These are phyloP conservation scores for Opisthocomus hoazin DNA, from an alignment of 2,113 vertebrate genomes.

Conservation along the genomic window DNA sequence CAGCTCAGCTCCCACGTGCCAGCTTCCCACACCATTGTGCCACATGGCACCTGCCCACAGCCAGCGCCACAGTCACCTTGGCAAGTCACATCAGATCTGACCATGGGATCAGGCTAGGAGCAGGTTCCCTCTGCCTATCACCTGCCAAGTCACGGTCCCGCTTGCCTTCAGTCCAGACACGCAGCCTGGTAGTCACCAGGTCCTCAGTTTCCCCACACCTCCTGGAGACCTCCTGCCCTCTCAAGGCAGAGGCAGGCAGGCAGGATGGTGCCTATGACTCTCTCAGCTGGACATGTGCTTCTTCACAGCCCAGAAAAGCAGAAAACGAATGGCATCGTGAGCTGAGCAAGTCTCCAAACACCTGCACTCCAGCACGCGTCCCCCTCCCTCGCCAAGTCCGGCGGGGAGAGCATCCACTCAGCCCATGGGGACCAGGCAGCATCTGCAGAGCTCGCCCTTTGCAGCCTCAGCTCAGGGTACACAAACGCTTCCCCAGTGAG, in stretches of 20 bases:
- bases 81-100: neutral
- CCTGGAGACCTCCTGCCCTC: neutral
- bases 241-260: neutral
- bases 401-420: neutral
- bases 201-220: neutral
- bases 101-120: neutral
- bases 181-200: neutral
- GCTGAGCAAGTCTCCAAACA: neutral
- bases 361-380: neutral
- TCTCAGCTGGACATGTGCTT: neutral
- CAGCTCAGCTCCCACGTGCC: neutral
- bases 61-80: neutral
- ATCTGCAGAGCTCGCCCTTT: neutral
- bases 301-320: neutral
- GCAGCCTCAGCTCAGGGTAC: neutral
- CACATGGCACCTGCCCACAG: rapidly evolving
- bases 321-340: neutral
- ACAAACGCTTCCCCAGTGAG: neutral
- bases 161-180: neutral
- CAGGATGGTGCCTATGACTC: neutral
- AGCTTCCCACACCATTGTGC: neutral
- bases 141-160: rapidly evolving
- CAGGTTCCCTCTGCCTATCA: neutral
- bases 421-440: neutral
- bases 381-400: neutral